Conservation (phyloP, 2,888 invertebrate genomes). For the Mimas tiliae region DNA sequence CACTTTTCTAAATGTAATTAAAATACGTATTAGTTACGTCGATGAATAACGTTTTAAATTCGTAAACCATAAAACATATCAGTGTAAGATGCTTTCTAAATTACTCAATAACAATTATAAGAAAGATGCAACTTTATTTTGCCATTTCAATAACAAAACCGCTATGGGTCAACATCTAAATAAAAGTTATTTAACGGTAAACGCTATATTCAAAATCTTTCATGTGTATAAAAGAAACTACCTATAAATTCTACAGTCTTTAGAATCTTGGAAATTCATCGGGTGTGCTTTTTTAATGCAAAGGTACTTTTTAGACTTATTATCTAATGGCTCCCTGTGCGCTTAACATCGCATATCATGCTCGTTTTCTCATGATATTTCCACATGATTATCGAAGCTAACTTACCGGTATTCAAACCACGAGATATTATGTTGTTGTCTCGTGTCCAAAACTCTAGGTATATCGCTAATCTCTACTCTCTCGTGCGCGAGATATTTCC, state of each 20-base stretch:
- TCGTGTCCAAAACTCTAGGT: too few relatives aligned
- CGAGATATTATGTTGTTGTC: too few relatives aligned
- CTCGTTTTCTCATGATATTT: too few relatives aligned
- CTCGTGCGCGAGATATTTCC: too few relatives aligned
- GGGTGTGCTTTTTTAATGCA: too few relatives aligned
- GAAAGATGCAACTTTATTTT: constrained; percentile 8
- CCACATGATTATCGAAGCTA: too few relatives aligned
- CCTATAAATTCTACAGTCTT: neutral
- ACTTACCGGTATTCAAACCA: too few relatives aligned
- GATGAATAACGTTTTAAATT: neutral
- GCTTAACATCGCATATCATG: too few relatives aligned
- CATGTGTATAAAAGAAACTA: neutral
- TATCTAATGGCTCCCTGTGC: too few relatives aligned
- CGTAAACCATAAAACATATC: constrained; percentile 2
- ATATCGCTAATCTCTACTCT: too few relatives aligned
- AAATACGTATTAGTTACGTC: neutral
- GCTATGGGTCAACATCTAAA: neutral
- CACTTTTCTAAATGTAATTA: neutral
- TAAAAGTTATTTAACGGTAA: constrained; percentile 12
- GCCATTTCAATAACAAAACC: neutral
- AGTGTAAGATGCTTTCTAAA: neutral
- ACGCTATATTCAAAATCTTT: neutral
- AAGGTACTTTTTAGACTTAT: too few relatives aligned
- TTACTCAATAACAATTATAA: constrained; percentile 16
- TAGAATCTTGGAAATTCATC: too few relatives aligned